Evolutionary conservation across 2,113 vertebrate genomes (phyloP), one percentile per base, ranked within the genome.

Genomic region (Panthera leo): DNA sequence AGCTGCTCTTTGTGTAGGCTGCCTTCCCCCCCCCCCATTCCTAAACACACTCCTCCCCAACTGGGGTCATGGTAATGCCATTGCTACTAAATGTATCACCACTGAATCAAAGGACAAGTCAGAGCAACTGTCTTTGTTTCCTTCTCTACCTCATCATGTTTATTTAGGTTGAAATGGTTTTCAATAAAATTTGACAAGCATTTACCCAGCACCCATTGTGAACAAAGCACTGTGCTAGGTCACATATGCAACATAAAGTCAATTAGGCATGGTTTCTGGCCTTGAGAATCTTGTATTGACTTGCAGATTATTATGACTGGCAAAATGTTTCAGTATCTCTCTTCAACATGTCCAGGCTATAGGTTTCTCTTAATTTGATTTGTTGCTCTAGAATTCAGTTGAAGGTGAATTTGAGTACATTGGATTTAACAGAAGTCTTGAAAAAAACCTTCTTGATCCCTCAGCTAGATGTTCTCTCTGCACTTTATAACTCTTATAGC

Each of bases 1-100:
- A 96, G 97, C 48, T 39, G 12, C 63, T 87, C 95, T 92, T 96
- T 97, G 97, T 97, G 78, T 10, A 2, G 8, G 58, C 5, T 3
- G 11, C 0, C 36, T 7, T 14, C 31, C 4, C 9, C 31, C 5
- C 67, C 2, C 9, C n/a, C 83, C 21, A 3, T 96, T 87, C 95
- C 92, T 79, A 91, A 89, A 95, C 82, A 55, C n/a, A 48, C 82
- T n/a, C 61, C 78, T 85, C 58, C n/a, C 79, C 89, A 70, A 0
- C 11, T 9, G 39, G 79, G 73, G 79, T 89, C 85, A 92, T 0
- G n/a, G 67, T 29, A 68, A 89, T 63, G 86, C 68, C 84, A 86
- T 48, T 21, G 7, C 51, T 55, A 9, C 39, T 36, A 21, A 93
- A 68, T 8, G 53, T 31, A 23, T 79, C n/a, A 7, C 58, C 29